Percentiles rank a stretch among this genome's conserved stretches.
phyloP scores from a whole-genome alignment of 2,888 invertebrate genomes.

The Eudasyphora cyanicolor region DNA sequence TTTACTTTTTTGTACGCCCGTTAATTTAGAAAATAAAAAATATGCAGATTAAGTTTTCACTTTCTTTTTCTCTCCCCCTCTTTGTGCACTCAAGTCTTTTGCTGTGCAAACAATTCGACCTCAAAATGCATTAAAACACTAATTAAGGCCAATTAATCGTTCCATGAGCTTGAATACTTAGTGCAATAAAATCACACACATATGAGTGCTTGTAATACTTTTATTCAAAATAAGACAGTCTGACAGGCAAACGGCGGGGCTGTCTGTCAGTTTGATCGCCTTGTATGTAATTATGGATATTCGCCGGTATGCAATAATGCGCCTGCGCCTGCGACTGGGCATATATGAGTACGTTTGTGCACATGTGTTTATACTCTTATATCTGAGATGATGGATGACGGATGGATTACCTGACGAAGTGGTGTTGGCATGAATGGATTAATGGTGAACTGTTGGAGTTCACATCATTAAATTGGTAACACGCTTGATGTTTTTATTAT shows the following conservation, averaged over 20 bases:
- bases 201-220: not conserved
- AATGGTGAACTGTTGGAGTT: constrained; percentile 32
- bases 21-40: too few species aligned
- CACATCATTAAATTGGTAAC: constrained; percentile 49
- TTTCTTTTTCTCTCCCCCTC: too few species aligned
- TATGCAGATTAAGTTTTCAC: too few species aligned
- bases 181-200: not conserved
- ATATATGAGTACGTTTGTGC: not conserved
- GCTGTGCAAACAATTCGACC: constrained; percentile 1
- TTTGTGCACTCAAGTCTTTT: too few species aligned
- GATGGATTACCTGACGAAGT: constrained; percentile 12
- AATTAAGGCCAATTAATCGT: constrained; percentile 5
- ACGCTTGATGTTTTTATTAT: constrained; percentile 22
- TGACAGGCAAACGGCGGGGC: not conserved
- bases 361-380: too few species aligned
- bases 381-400: not conserved
- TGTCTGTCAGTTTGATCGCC: not conserved
- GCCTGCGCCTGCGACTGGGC: not conserved
- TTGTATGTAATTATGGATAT: not conserved
- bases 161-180: not conserved
- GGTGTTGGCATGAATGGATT: constrained; percentile 21
- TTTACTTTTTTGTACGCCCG: too few species aligned
- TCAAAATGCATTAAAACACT: constrained; percentile 11
- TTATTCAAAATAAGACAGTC: not conserved
- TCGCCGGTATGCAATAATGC: not conserved